Evolutionary conservation across 2,888 invertebrate genomes (phyloP).

Genomic region (Octonoba sinensis): DNA sequence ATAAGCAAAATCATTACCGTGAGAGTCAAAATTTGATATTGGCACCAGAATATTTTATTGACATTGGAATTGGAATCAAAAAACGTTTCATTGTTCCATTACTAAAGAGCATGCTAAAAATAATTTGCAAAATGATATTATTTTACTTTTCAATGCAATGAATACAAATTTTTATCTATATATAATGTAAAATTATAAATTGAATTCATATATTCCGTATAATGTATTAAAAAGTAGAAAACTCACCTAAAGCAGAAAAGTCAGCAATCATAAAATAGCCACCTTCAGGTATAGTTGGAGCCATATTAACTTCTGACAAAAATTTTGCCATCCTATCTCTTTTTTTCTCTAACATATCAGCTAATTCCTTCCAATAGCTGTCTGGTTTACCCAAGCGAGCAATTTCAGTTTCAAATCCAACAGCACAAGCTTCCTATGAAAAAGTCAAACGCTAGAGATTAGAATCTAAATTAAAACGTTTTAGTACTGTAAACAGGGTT

Average conservation of each 20-base stretch:
- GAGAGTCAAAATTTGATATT: too few species aligned
- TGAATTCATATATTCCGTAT: background rate
- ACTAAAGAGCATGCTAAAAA: background rate
- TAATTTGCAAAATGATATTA: background rate
- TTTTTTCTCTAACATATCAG: slow-evolving; percentile 82
- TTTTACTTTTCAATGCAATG: background rate
- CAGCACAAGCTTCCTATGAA: slow-evolving; percentile 88
- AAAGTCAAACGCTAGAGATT: background rate
- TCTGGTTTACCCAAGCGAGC: slow-evolving; percentile 79
- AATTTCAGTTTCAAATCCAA: slow-evolving; percentile 88
- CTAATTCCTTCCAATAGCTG: slow-evolving; percentile 85
- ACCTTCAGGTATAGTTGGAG: slow-evolving; percentile 92
- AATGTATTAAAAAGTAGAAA: background rate
- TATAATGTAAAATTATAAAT: background rate
- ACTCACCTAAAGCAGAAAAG: slow-evolving; percentile 79
- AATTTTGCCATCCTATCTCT: slow-evolving; percentile 84
- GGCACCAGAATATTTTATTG: too few species aligned
- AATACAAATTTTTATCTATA: background rate
- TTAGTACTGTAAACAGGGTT: too few species aligned
- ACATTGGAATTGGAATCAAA: too few species aligned
- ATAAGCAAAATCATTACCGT: too few species aligned
- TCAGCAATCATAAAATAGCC: slow-evolving; percentile 98
- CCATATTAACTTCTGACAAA: slow-evolving; percentile 84
- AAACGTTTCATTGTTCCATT: too few species aligned
- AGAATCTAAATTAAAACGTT: too few species aligned